phyloP scores from a whole-genome alignment of 2,888 invertebrate genomes.

The Theodoxus fluviatilis region DNA sequence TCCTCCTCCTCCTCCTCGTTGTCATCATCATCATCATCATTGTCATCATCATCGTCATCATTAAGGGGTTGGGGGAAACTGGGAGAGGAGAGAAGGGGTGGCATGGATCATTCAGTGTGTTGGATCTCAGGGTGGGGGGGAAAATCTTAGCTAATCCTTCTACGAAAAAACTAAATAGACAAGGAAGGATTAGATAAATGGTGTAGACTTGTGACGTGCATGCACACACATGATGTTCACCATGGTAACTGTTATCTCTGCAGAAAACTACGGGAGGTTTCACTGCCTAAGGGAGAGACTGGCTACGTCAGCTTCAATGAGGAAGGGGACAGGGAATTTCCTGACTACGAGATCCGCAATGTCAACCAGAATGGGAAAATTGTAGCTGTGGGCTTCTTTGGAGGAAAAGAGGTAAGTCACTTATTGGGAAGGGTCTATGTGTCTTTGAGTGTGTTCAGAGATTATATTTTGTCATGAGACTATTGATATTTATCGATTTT shows the following conservation, averaged over 20 bases:
- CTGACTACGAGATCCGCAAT: conserved; percentile 92
- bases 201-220: no score
- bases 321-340: conserved; percentile 90
- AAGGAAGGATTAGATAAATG: no score
- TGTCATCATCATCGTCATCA: no score
- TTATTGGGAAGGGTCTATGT: background rate
- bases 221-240: background rate
- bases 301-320: conserved; percentile 92
- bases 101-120: conserved; percentile 8
- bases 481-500: no score
- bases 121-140: background rate
- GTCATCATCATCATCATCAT: no score
- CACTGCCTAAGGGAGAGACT: conserved; percentile 73
- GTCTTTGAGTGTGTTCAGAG: no score
- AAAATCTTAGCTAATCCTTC: background rate
- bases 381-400: conserved; percentile 50
- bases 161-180: no score
- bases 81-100: no score
- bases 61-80: no score
- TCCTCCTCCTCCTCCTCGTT: no score
- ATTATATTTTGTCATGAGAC: no score
- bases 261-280: conserved; percentile 41
- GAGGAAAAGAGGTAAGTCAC: conserved; percentile 40
- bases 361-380: conserved; percentile 70
- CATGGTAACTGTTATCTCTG: background rate